Evolutionary conservation across 2,888 invertebrate genomes (phyloP).

Genomic region (Pasiphila rectangulata): DNA sequence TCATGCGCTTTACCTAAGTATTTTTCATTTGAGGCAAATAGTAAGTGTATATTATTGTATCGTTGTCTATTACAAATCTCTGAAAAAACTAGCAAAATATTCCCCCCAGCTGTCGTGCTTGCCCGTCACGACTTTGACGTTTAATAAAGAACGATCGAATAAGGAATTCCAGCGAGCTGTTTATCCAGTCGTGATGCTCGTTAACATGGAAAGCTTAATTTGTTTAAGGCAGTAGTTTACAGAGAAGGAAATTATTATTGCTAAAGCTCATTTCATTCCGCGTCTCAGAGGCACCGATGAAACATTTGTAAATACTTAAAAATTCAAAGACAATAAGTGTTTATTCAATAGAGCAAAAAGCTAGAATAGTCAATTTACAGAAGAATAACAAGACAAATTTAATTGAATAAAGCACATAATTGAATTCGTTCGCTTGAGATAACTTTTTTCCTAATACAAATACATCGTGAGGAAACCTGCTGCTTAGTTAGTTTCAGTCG

Average conservation of each 20-base stretch:
- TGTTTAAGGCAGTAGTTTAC: slow-evolving; percentile 7
- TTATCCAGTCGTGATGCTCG: slow-evolving; percentile 24
- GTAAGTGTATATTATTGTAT: background rate
- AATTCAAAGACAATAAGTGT: too few species aligned
- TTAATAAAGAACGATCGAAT: slow-evolving; percentile 38
- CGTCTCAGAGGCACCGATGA: background rate
- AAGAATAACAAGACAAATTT: too few species aligned
- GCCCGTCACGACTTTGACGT: slow-evolving; percentile 48
- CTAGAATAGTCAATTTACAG: too few species aligned
- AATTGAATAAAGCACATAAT: too few species aligned
- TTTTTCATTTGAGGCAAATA: too few species aligned
- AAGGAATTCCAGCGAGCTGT: slow-evolving; percentile 29
- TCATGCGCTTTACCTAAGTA: too few species aligned
- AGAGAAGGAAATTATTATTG: background rate
- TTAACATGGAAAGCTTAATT: slow-evolving; percentile 16
- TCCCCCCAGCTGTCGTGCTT: slow-evolving; percentile 40
- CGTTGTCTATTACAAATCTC: background rate
- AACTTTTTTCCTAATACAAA: too few species aligned
- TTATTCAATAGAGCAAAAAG: too few species aligned
- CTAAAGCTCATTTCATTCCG: slow-evolving; percentile 3
- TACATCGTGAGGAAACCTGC: too few species aligned
- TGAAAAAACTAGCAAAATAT: slow-evolving; percentile 32
- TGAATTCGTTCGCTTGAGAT: too few species aligned
- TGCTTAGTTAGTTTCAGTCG: too few species aligned
- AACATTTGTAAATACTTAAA: background rate